Evolutionary conservation across 2,888 invertebrate genomes (phyloP), one percentile per base, ranked within the genome.

Genomic region (Rhagium mordax): DNA sequence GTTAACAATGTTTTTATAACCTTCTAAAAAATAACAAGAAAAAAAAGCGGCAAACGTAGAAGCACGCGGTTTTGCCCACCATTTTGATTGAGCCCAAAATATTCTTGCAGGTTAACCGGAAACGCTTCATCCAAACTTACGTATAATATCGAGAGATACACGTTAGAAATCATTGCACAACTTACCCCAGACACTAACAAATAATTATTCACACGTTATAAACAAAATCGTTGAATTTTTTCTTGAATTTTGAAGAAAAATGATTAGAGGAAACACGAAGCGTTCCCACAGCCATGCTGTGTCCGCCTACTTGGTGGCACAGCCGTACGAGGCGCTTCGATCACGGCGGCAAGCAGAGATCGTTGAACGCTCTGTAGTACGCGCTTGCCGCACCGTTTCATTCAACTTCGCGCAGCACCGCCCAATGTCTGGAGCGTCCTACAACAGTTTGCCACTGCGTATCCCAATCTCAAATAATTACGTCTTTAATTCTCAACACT

Each of bases 91-190:
- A 83, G 83, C 84, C 83, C 81, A 83, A 84, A 84, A 84, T 80
- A 83, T 81, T 84, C 85, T 86, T 87, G 83, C 86, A 87, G 87
- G 87, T 87, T 87, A 87, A 85, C 86, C 87, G 86, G 87, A 87
- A 85, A 87, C 85, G 86, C 85, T 84, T 81, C 78, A 79, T 62
- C 71, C 68, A 65, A 77, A 67, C 51, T 64, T 57, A 66, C 57
- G 53, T 65, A 48, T 74, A 55, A 60, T 72, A 76, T 64, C 55
- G 59, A 41, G 18, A 61, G 72, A 76, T 74, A 62, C 60, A 70
- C 74, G 57, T 69, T 60, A 73, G 69, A 79, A 77, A 74, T 69
- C 70, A 69, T 41, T 53, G 71, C 73, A 75, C 69, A 71, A 81
- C 79, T 78, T 78, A 80, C 81, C 81, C 57, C 29, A 47, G 18